Evolutionary conservation across 1,140 invertebrate genomes (phyloP).

Genomic region (Acromyrmex heyeri): DNA sequence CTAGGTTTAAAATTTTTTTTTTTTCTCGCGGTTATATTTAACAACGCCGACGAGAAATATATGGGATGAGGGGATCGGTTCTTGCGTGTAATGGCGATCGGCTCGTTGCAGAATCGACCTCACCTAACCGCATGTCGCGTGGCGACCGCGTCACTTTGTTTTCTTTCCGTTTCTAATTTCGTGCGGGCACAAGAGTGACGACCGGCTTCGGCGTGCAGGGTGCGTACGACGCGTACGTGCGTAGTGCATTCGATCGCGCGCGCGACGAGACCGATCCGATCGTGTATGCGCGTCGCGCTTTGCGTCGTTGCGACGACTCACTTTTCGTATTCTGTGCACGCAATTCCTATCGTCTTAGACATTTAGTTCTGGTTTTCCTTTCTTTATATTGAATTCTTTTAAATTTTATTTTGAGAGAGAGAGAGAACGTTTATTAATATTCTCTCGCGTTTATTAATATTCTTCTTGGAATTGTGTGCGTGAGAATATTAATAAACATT

Average conservation of each 20-base stretch:
- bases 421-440: no score
- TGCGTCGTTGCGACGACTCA: background rate
- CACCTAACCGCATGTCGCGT: slow-evolving; percentile 66
- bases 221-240: background rate
- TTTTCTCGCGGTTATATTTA: background rate
- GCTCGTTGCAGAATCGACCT: slow-evolving; percentile 54
- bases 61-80: slow-evolving; percentile 2
- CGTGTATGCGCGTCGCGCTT: slow-evolving; percentile 32
- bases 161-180: slow-evolving; percentile 81
- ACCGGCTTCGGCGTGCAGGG: background rate
- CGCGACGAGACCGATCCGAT: slow-evolving; percentile 32
- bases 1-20: background rate
- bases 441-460: no score
- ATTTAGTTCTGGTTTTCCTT: background rate
- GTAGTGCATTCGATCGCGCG: slow-evolving; percentile 16
- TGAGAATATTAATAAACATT: no score
- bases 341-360: background rate
- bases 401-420: background rate
- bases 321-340: slow-evolving; percentile 3
- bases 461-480: no score
- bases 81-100: slow-evolving; percentile 43
- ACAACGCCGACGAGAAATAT: background rate
- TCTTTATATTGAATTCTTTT: background rate
- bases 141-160: slow-evolving; percentile 72
- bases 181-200: slow-evolving; percentile 62